Percentiles rank a stretch among this genome's conserved stretches.
phyloP scores from a whole-genome alignment of 1,140 invertebrate genomes.

The Procambarus virginalis region DNA sequence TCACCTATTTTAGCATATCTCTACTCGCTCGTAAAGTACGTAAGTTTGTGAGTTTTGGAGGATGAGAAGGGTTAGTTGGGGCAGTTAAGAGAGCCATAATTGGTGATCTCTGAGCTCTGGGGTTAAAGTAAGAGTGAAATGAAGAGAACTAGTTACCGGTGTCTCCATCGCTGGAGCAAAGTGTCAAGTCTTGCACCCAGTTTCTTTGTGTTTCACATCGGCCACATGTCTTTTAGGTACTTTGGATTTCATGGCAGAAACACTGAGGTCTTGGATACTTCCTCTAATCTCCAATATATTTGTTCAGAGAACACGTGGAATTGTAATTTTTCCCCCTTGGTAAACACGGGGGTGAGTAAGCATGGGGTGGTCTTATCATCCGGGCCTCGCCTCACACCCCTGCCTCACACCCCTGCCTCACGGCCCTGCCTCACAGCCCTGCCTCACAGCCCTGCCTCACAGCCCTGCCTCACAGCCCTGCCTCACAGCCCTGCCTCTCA shows the following conservation, averaged over 20 bases:
- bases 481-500: too few species aligned
- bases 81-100: background rate
- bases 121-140: background rate
- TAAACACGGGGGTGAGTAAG: too few species aligned
- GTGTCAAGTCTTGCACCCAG: slow-evolving; percentile 2
- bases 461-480: too few species aligned
- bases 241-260: background rate
- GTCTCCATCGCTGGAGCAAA: slow-evolving; percentile 1
- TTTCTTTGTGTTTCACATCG: slow-evolving; percentile 20
- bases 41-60: background rate
- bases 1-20: slow-evolving; percentile 6
- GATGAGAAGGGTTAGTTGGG: background rate
- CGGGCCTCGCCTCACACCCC: too few species aligned
- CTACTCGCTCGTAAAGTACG: slow-evolving; percentile 16
- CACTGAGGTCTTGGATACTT: background rate
- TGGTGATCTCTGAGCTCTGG: too few species aligned
- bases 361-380: too few species aligned
- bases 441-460: too few species aligned
- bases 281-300: too few species aligned
- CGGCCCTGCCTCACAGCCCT: too few species aligned
- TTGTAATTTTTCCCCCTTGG: too few species aligned
- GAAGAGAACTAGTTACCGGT: slow-evolving; percentile 25
- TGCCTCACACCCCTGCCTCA: too few species aligned
- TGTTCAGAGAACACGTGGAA: too few species aligned
- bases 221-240: background rate